A percentile compares a stretch with the other conserved stretches of the same genome.
Evolutionary conservation across 2,113 vertebrate species (phyloP).

Genomic region (Spilogale gracilis): DNA sequence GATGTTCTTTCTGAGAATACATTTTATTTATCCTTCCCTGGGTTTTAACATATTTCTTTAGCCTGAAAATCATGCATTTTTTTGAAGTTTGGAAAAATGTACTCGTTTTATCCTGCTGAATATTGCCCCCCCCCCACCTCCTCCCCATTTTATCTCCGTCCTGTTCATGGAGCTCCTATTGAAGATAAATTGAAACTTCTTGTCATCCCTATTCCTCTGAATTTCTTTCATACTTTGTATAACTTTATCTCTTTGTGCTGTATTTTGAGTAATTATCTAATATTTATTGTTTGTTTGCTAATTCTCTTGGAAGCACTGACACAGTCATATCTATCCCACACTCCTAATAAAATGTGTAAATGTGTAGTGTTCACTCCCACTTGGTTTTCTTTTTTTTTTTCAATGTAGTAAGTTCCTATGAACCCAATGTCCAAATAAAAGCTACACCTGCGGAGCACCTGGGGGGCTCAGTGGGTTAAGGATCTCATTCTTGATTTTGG

Average conservation of each 20-base stretch:
- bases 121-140: rapidly evolving
- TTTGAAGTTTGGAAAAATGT: neutral
- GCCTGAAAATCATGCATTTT: neutral
- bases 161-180: neutral
- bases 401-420: neutral
- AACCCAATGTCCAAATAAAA: neutral
- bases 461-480: neutral
- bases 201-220: neutral
- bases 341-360: neutral
- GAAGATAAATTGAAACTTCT: neutral
- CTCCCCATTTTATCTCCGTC: neutral
- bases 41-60: neutral
- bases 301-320: neutral
- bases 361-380: rapidly evolving
- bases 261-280: neutral
- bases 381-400: neutral
- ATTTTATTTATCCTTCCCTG: neutral
- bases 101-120: neutral
- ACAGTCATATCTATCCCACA: neutral
- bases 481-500: neutral
- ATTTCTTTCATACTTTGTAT: neutral
- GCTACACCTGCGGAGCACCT: neutral
- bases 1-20: neutral
- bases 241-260: neutral
- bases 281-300: neutral